Evolutionary conservation across 2,888 invertebrate genomes (phyloP).

Genomic region (Plebejus argus): DNA sequence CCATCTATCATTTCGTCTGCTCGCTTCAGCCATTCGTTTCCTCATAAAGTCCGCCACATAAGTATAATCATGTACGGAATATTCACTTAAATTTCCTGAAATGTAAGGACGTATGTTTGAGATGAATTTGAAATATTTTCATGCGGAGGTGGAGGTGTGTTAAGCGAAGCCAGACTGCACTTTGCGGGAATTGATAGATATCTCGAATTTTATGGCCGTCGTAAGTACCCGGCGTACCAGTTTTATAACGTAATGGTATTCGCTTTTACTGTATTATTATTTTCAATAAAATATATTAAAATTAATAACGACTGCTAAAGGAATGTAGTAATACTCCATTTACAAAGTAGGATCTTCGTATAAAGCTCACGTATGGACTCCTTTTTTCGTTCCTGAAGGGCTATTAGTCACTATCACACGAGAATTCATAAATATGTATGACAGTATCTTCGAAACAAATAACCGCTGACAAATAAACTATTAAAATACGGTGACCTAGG

Average conservation of each 20-base stretch:
- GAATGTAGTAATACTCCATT: neutral
- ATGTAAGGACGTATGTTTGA: conserved; percentile 29
- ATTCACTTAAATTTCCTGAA: conserved; percentile 30
- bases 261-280: conserved; percentile 20
- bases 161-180: conserved; percentile 33
- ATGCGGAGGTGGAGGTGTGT: conserved; percentile 26
- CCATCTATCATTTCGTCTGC: conserved; percentile 20
- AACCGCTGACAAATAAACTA: conserved; percentile 32
- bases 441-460: conserved; percentile 26
- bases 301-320: neutral
- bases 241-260: conserved; percentile 28
- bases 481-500: conserved; percentile 36
- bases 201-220: conserved; percentile 34
- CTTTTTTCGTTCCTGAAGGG: neutral
- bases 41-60: conserved; percentile 26
- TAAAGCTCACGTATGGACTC: neutral
- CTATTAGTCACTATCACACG: neutral
- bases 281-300: neutral
- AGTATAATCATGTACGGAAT: conserved; percentile 26
- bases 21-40: conserved; percentile 20
- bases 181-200: conserved; percentile 35
- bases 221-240: conserved; percentile 29
- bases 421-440: conserved; percentile 21
- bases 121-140: conserved; percentile 32
- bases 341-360: neutral